Evolutionary conservation across 1,140 invertebrate species (phyloP).

Genomic region (Halictus rubicundus): DNA sequence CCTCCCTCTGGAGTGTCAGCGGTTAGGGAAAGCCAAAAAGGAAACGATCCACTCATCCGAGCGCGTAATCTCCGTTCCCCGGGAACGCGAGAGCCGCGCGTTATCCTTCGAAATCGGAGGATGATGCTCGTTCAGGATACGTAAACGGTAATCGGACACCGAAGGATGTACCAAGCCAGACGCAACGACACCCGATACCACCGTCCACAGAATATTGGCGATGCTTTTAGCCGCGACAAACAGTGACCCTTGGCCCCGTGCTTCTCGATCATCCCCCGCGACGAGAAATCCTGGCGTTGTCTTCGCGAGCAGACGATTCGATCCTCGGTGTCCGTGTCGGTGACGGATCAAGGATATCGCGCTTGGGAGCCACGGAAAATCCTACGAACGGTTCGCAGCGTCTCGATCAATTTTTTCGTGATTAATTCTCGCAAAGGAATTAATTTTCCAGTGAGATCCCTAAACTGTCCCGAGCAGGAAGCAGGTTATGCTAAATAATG

Average conservation of each 20-base stretch:
- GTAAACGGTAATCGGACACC: constrained; percentile 53
- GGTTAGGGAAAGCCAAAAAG: constrained; percentile 15
- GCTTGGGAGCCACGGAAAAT: too few relatives aligned
- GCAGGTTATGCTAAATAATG: too few relatives aligned
- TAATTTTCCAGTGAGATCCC: too few relatives aligned
- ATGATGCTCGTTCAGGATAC: constrained; percentile 36
- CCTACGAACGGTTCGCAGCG: too few relatives aligned
- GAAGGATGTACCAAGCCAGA: constrained; percentile 27
- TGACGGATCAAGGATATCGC: too few relatives aligned
- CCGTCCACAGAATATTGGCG: constrained; percentile 51
- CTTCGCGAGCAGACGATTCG: background rate
- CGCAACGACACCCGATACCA: constrained; percentile 47
- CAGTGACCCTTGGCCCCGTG: constrained; percentile 37
- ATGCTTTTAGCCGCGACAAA: constrained; percentile 61
- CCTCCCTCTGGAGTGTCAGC: background rate
- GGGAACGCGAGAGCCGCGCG: constrained; percentile 15
- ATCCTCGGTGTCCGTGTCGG: too few relatives aligned
- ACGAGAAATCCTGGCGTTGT: background rate
- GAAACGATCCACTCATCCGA: constrained; percentile 36
- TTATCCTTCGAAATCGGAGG: constrained; percentile 50
- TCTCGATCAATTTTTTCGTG: too few relatives aligned
- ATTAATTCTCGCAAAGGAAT: too few relatives aligned
- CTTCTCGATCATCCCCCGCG: constrained; percentile 24
- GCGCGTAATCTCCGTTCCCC: constrained; percentile 30
- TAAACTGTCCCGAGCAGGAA: too few relatives aligned